Evolutionary conservation across 2,113 vertebrate genomes (phyloP).

Genomic region (Nerophis ophidion): DNA sequence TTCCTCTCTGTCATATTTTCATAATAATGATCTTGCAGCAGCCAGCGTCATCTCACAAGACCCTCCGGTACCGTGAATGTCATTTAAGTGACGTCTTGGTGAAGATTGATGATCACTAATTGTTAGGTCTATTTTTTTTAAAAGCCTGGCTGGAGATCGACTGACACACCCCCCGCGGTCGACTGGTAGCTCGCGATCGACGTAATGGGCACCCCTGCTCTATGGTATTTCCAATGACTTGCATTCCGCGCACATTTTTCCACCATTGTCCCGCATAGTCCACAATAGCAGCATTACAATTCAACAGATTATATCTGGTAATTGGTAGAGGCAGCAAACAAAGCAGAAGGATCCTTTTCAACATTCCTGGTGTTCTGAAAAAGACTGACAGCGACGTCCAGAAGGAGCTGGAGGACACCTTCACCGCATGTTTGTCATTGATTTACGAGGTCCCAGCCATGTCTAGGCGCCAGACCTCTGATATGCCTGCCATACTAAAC

Average conservation of each 20-base stretch:
- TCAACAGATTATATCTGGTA: slow-evolving; percentile 64
- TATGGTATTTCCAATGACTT: slow-evolving; percentile 13
- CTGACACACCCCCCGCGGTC: too few species aligned
- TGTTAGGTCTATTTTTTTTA: too few species aligned
- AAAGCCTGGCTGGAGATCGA: too few species aligned
- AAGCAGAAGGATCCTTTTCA: slow-evolving; percentile 72
- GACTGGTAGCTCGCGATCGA: too few species aligned
- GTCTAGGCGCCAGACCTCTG: slow-evolving; percentile 59
- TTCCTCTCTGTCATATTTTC: too few species aligned
- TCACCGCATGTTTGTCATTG: slow-evolving; percentile 67
- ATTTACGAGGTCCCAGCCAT: slow-evolving; percentile 59
- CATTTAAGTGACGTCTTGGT: too few species aligned
- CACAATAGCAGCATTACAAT: slow-evolving; percentile 50
- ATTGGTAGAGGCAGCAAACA: slow-evolving; percentile 56
- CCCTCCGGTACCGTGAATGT: too few species aligned
- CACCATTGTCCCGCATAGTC: neutral
- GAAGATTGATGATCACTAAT: too few species aligned
- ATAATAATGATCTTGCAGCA: too few species aligned
- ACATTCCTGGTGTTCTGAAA: slow-evolving; percentile 60
- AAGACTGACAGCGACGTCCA: slow-evolving; percentile 56
- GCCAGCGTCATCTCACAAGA: too few species aligned
- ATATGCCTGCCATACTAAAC: slow-evolving; percentile 32
- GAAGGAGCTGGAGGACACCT: slow-evolving; percentile 55
- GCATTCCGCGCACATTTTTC: slow-evolving; percentile 1
- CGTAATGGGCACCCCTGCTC: neutral